A percentile compares a stretch with the other conserved stretches of the same genome.
Conservation (phyloP, 2,113 vertebrate genomes). For the Chaetops frenatus region DNA sequence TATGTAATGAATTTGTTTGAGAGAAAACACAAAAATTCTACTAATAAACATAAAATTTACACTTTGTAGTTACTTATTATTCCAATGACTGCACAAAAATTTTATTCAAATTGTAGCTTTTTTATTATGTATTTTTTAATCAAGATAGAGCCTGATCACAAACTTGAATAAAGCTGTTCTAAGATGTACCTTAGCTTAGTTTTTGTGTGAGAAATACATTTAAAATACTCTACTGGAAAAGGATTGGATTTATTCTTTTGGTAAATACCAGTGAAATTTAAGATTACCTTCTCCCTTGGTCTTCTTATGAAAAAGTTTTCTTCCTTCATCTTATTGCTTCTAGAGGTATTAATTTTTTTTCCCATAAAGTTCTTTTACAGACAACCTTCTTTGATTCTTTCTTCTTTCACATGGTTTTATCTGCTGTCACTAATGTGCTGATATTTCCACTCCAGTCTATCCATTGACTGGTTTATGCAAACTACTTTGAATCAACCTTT, state of each 20-base stretch:
- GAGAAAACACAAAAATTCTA: neutral
- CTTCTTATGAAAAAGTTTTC: neutral
- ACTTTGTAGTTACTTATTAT: neutral
- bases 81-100: neutral
- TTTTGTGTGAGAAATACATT: neutral
- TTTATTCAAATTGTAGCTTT: neutral
- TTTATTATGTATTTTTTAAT: neutral
- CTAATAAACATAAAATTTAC: neutral
- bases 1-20: neutral
- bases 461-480: neutral
- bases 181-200: neutral
- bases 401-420: neutral
- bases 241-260: neutral
- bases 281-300: neutral
- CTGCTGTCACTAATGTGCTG: neutral
- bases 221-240: neutral
- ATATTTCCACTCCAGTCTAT: neutral
- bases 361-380: neutral
- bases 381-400: neutral
- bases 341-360: neutral
- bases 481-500: neutral
- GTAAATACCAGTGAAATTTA: neutral
- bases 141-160: neutral
- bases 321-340: neutral
- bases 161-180: neutral